Percentiles rank a stretch among this genome's conserved stretches.
Conservation (phyloP, 2,113 vertebrate species). For the Daubentonia madagascariensis region DNA sequence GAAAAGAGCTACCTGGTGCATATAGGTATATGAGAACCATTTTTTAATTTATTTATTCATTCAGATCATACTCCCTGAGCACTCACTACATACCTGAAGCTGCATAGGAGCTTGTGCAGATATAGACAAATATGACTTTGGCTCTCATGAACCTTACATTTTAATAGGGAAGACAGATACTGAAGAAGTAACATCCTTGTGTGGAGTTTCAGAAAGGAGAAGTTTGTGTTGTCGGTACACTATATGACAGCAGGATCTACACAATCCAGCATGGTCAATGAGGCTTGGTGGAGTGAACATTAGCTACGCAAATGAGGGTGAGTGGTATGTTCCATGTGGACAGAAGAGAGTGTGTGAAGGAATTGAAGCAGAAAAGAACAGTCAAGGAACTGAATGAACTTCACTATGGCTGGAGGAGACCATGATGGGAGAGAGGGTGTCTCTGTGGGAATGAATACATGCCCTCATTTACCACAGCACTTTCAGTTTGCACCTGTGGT, state of each 20-base stretch:
- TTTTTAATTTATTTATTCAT: neutral
- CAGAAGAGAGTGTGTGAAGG: no score
- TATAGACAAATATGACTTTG: accelerated
- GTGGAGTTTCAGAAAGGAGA: neutral
- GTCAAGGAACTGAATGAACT: neutral
- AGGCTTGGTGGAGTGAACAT: neutral
- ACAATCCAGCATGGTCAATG: accelerated
- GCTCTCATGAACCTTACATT: neutral
- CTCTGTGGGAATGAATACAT: accelerated
- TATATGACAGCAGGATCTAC: neutral
- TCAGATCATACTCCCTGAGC: no score
- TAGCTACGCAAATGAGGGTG: accelerated
- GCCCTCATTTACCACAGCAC: neutral
- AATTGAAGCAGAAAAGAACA: neutral
- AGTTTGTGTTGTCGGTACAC: accelerated
- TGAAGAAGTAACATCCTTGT: neutral
- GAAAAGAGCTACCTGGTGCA: neutral
- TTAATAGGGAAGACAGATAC: neutral
- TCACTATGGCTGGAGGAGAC: neutral
- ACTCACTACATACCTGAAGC: neutral
- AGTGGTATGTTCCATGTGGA: accelerated
- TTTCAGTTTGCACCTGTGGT: neutral
- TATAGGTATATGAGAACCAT: no score
- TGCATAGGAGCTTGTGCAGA: accelerated
- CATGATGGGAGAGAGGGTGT: accelerated